phyloP scores from a whole-genome alignment of 1,140 invertebrate species.

The Chironomus tepperi region DNA sequence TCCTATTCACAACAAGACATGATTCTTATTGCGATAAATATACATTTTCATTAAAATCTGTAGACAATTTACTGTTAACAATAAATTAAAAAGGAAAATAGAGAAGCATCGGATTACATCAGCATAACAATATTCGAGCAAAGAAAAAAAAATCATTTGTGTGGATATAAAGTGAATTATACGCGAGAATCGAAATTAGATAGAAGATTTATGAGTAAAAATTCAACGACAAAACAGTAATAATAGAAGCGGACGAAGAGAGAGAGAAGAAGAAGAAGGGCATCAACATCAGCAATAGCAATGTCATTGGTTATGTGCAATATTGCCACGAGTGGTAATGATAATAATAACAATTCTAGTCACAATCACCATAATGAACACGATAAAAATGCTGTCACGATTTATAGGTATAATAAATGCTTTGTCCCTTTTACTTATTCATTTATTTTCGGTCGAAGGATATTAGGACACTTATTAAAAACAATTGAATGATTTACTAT shows the following conservation, averaged over 20 bases:
- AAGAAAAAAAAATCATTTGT: not conserved
- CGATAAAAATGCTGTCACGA: conserved; percentile 17
- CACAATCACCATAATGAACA: not conserved
- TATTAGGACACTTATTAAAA: too few relatives aligned
- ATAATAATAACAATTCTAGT: conserved; percentile 17
- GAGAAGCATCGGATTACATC: too few relatives aligned
- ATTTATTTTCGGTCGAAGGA: not conserved
- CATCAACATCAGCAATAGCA: not conserved
- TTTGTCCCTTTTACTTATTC: not conserved
- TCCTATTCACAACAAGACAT: too few relatives aligned
- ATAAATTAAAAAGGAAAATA: conserved; percentile 1
- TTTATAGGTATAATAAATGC: conserved; percentile 17
- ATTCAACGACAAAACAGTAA: not conserved
- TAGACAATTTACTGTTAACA: not conserved
- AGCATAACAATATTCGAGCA: too few relatives aligned
- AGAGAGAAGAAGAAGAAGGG: too few relatives aligned
- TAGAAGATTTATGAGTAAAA: not conserved
- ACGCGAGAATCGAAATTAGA: not conserved
- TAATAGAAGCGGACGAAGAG: too few relatives aligned
- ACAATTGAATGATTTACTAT: too few relatives aligned
- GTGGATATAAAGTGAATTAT: not conserved
- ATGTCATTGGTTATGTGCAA: conserved; percentile 17
- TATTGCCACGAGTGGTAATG: conserved; percentile 15
- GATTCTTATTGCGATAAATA: too few relatives aligned
- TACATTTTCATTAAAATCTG: not conserved